Evolutionary conservation across 2,888 invertebrate genomes (phyloP), one percentile per base, ranked within the genome.

Genomic region (Megalurothrips usitatus): DNA sequence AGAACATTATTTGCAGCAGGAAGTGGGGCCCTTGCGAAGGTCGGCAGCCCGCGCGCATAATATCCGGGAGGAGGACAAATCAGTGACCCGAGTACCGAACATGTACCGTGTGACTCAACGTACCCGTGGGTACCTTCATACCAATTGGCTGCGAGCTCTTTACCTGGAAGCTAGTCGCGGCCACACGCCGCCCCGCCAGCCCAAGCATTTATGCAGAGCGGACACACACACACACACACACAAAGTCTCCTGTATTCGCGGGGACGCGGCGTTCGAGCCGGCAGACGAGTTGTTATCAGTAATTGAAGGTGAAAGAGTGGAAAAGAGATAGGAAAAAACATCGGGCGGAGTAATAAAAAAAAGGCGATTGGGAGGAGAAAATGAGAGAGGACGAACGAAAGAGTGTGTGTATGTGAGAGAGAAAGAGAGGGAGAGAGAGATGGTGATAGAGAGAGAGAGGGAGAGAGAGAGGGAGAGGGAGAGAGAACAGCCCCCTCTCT

Each of bases 401-500:
- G 63, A 79, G 78, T 19, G 78, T 26, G 47, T 49, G 48, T 47
- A n/a, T 63, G 49, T 79, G 79, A 48, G 26, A 48, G 58, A 47
- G 68, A 79, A 79, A 79, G 79, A 79, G 26, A 28, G 80, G 79
- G 48, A 47, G 68, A 47, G 47, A 79, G 47, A 52, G 78, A 26
- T 68, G 34, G 68, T 78, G 81, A 79, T 34, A 78, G 58, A 81
- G 78, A 47, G 52, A 48, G 43, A 43, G 58, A 79, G 49, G 52
- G 34, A 78, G 81, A 80, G 63, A 79, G 75, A 80, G 80, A 28
- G 47, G 28, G 79, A 78, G 78, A 34, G 19, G 4, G 28, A 14
- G 48, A 78, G 48, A 49, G n/a, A 34, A 79, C n/a, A 34, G n/a
- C 75, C 80, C 48, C 63, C 78, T 47, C 26, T 17, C 17, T 43